Base-by-base conservation (phyloP, 2,797 vertebrate species). In the Danio kyathit region DNA sequence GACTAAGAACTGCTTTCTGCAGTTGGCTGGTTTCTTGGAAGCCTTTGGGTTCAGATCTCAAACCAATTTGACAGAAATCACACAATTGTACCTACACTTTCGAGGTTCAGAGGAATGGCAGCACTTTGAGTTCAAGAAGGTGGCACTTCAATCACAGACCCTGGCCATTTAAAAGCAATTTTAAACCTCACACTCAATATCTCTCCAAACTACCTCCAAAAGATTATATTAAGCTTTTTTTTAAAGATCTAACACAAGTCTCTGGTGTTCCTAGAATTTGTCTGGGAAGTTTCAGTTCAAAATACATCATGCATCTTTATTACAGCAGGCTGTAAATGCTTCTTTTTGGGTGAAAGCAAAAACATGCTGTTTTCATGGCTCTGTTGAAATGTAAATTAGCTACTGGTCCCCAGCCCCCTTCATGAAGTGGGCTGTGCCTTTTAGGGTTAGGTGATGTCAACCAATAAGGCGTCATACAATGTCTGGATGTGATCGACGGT, bases 31-130 rank as follows among this genome's bases (percentile, higher is more conserved):
- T 29, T 61, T 61, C 44, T 69, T 46, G 7, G 7, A 11, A 71
- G 76, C 17, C 14, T 70, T 44, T 63, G 17, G 48, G 29, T 8
- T 46, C 17, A 71, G 6, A 44, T 57, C 13, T 41, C 43, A 0
- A 54, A 43, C 49, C 77, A 79, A n/a, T 63, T 40, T 79, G 29
- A 79, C 59, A 72, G 49, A 73, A 38, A 64, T 46, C 40, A 17
- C 59, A 73, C 19, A 73, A 38, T 80, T 5, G 4, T 56, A 12
- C 46, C 12, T 14, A 19, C 38, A 54, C 54, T 79, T 43, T 54
- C 5, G 11, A 29, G 70, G 65, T 44, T 71, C 44, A 70, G 57
- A 59, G 54, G 44, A 29, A 69, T 49, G 2, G 5, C 64, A n/a
- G 16, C 43, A 78, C 65, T 71, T 71, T 10, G 44, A 56, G 59